Evolutionary conservation across 92 coral and sea anemone genomes (phyloP).

Genomic region (Palythoa caribaeorum): DNA sequence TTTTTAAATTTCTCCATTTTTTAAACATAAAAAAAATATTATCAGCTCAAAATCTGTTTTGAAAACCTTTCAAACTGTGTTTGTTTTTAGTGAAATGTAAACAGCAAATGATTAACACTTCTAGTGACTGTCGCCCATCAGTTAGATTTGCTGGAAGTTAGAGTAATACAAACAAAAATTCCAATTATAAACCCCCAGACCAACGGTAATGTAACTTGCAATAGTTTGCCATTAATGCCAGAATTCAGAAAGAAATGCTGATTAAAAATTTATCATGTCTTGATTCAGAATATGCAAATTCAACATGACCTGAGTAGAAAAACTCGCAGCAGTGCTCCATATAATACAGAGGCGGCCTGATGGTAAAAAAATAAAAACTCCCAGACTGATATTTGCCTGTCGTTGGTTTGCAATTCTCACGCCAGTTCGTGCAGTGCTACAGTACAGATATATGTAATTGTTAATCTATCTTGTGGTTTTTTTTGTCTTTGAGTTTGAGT

Average conservation of each 20-base stretch:
- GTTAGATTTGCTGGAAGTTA: not conserved
- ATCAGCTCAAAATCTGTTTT: no score
- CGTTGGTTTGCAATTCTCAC: not conserved
- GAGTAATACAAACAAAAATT: not conserved
- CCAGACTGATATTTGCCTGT: not conserved
- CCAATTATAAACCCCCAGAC: not conserved
- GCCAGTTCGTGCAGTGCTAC: not conserved
- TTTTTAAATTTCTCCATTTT: no score
- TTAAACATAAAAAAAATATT: no score
- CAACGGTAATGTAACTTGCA: constrained; percentile 2
- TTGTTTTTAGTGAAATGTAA: no score
- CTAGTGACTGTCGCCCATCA: not conserved
- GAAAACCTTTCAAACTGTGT: no score
- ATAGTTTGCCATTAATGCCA: constrained; percentile 5
- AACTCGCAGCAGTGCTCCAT: not conserved
- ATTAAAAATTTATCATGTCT: constrained; percentile 44
- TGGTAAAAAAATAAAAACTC: not conserved
- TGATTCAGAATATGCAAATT: constrained; percentile 41
- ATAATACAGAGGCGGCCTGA: constrained; percentile 21
- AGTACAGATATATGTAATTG: not conserved
- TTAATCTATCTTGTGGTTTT: constrained; percentile 2
- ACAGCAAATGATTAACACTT: not conserved
- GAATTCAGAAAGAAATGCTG: not conserved
- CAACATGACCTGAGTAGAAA: not conserved
- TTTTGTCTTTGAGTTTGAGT: not conserved